A percentile compares a stretch with the other conserved stretches of the same genome.
Evolutionary conservation across 2,888 invertebrate species (phyloP).

Genomic region (Pandemis corylana): DNA sequence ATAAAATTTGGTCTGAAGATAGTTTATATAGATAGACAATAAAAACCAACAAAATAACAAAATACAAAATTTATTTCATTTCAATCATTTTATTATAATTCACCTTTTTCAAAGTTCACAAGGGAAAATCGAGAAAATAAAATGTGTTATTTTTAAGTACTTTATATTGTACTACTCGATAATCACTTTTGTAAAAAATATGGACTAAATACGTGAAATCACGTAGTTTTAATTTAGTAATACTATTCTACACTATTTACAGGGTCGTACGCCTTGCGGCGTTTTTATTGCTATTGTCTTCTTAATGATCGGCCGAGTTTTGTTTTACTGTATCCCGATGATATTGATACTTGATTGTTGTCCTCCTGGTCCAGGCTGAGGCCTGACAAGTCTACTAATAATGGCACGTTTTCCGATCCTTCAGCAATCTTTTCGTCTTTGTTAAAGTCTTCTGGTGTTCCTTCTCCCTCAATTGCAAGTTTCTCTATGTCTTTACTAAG

Average conservation of each 20-base stretch:
- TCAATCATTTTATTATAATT: slow-evolving; percentile 20
- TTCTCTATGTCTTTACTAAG: slow-evolving; percentile 87
- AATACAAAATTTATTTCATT: slow-evolving; percentile 34
- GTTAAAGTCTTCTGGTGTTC: slow-evolving; percentile 73
- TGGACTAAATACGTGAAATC: slow-evolving; percentile 74
- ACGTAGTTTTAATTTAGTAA: slow-evolving; percentile 81
- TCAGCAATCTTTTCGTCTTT: slow-evolving; percentile 67
- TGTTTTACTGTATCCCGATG: slow-evolving; percentile 83
- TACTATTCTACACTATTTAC: slow-evolving; percentile 82
- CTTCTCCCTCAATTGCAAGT: slow-evolving; percentile 82
- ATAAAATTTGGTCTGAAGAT: background rate
- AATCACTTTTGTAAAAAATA: slow-evolving; percentile 79
- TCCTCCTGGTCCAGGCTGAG: slow-evolving; percentile 71
- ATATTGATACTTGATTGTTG: slow-evolving; percentile 76
- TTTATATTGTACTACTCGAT: slow-evolving; percentile 80
- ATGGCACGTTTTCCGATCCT: slow-evolving; percentile 82
- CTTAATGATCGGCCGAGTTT: slow-evolving; percentile 79
- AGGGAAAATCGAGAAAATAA: slow-evolving; percentile 39
- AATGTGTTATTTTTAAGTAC: slow-evolving; percentile 54
- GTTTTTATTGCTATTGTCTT: slow-evolving; percentile 64
- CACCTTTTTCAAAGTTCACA: slow-evolving; percentile 10
- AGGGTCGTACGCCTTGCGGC: slow-evolving; percentile 62
- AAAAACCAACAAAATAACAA: slow-evolving; percentile 31
- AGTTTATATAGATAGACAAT: background rate
- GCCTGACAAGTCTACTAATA: slow-evolving; percentile 79